These are phyloP conservation scores for Hypena proboscidalis DNA, from an alignment of 2,888 invertebrate genomes.

Conservation along the genomic window DNA sequence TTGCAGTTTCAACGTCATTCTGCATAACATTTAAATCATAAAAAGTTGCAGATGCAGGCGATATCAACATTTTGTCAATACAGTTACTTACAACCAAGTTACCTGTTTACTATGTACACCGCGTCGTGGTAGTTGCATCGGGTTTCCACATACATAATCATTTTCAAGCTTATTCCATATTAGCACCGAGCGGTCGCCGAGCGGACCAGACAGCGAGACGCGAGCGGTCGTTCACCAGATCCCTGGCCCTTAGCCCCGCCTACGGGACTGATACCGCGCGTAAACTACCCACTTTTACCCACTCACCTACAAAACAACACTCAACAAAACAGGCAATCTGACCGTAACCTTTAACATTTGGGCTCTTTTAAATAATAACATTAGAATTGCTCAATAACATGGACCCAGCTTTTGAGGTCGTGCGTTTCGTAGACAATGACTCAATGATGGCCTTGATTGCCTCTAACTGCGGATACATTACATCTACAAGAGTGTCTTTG, in stretches of 20 bases:
- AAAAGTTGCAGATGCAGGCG: no score
- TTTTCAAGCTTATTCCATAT: constrained; percentile 45
- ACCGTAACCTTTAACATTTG: constrained; percentile 7
- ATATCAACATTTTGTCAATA: constrained; percentile 10
- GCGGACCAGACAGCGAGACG: constrained; percentile 43
- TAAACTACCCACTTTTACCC: constrained; percentile 17
- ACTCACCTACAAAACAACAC: constrained; percentile 25
- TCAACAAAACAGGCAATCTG: constrained; percentile 9
- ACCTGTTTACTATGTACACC: constrained; percentile 25
- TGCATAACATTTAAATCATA: no score
- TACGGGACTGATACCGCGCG: constrained; percentile 46
- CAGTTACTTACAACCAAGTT: constrained; percentile 20
- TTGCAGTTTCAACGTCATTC: no score
- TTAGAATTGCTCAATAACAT: neutral
- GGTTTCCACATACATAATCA: constrained; percentile 35
- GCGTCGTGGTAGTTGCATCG: constrained; percentile 23
- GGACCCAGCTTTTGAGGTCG: constrained; percentile 13
- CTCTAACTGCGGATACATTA: no score
- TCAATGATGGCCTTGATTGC: constrained; percentile 42
- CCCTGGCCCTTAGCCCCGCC: constrained; percentile 60
- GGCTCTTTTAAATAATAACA: no score
- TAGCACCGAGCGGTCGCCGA: constrained; percentile 26
- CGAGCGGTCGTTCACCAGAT: constrained; percentile 64
- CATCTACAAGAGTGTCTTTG: no score
- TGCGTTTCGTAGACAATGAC: constrained; percentile 37